Evolutionary conservation across 2,797 vertebrate species (phyloP).

Genomic region (Geotrypetes seraphini): DNA sequence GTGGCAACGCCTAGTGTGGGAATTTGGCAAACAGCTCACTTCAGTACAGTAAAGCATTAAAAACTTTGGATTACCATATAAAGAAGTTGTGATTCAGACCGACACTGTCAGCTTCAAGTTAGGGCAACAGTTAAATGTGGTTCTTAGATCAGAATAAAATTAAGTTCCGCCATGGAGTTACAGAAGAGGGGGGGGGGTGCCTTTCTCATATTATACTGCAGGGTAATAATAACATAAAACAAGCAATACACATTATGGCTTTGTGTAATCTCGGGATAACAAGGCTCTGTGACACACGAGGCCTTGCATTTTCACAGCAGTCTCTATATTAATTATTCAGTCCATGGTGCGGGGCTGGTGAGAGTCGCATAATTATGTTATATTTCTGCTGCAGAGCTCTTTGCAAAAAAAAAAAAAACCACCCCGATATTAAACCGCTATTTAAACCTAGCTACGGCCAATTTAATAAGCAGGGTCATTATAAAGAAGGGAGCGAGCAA

Average conservation of each 20-base stretch:
- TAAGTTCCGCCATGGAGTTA: no score
- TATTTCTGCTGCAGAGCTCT: background rate
- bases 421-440: background rate
- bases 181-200: no score
- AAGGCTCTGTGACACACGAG: background rate
- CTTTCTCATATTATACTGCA: background rate
- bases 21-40: no score
- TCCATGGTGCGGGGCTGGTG: rapidly evolving
- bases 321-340: rapidly evolving
- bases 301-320: background rate
- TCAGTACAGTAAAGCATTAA: no score
- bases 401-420: background rate
- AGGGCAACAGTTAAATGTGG: no score
- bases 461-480: background rate
- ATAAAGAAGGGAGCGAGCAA: no score
- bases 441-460: rapidly evolving
- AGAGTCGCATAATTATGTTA: background rate
- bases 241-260: background rate
- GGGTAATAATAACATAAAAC: rapidly evolving
- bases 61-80: no score
- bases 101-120: no score
- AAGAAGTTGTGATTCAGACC: no score
- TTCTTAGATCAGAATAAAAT: no score
- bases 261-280: background rate
- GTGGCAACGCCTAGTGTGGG: no score